Evolutionary conservation across 2,797 vertebrate species (phyloP), one percentile per base, ranked within the genome.

Genomic region (Manis crassicaudata): DNA sequence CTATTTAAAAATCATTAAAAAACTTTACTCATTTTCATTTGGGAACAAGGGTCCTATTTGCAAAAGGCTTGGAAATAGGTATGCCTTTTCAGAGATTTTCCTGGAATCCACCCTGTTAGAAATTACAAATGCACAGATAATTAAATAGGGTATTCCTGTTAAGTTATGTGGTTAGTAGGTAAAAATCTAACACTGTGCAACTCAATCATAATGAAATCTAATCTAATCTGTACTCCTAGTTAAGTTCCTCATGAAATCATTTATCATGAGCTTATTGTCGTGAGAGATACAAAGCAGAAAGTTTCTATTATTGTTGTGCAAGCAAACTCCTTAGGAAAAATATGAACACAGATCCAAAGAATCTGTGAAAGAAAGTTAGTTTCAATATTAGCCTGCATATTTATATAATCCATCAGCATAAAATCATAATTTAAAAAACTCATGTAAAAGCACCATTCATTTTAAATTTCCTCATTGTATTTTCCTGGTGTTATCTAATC

Each of bases 121-220:
- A 95, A 68, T 80, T 21, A 4, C 32, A 60, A 84, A 88, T 14
- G 11, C 16, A 27, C 13, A 32, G 62, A 27, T 54, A 35, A n/a
- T 89, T 52, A 91, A 84, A 62, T 50, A 79, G 11, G 16, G 4
- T 82, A 63, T 88, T 75, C 32, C 37, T 75, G 52, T 43, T 46
- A 17, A 68, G 32, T 50, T 46, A 17, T 73, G 32, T 50, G 70
- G 35, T 75, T 90, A 79, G 29, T 68, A 27, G 40, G 32, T 73
- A 81, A 94, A 90, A 95, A 79, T 93, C 52, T 68, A 88, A 84
- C 25, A 70, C 17, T 6, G n/a, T 77, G 10, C 40, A 93, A 95
- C 37, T 60, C 58, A 70, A 62, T 87, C 40, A n/a, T 10, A 54
- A 62, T 54, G 12, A 62, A 90, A 88, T 92, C 17, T 60, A 90